Base-by-base conservation (phyloP, 2,888 invertebrate genomes). In the Odontocerum albicorne region DNA sequence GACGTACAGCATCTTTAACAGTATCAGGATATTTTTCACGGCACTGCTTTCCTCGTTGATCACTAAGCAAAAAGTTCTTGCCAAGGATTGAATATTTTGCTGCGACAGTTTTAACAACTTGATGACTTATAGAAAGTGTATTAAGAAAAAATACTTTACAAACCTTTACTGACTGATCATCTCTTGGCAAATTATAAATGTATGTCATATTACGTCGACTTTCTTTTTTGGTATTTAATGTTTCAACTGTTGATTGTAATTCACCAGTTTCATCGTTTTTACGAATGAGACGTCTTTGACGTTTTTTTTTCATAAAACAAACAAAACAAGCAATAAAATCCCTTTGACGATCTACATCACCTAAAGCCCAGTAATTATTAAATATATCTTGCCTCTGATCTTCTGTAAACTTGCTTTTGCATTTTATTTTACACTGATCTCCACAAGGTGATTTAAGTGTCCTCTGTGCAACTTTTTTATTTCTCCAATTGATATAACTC, bases 251-350 rank as follows among this genome's bases (percentile, higher is more conserved):
- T 7, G 10, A 3, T 15, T 15, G 13, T 8, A 4, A 8, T 4
- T 4, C 4, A 4, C 15, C 13, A 15, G 13, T 4, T n/a, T n/a
- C n/a, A n/a, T n/a, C n/a, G n/a, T n/a, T n/a, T n/a, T n/a, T n/a
- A n/a, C n/a, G n/a, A n/a, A n/a, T n/a, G n/a, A n/a, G n/a, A n/a
- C n/a, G n/a, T 4, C 15, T 38, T 15, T 38, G 6, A 15, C 16
- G 4, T 4, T 38, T 38, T 15, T 38, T 38, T 38, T 16, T 38
- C 13, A 38, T 13, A 38, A 38, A 38, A 13, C 16, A 15, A 15
- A 38, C 38, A 38, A 38, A 38, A 38, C 38, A 38, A 4, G 38
- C 38, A 38, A 38, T 38, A 16, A 38, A 38, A 15, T 38, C 38
- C 16, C 38, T 38, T 15, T 38, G 38, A 4, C 38, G 13, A 38